Evolutionary conservation across 2,113 vertebrate species (phyloP).

Genomic region (Reinhardtius hippoglossoides): DNA sequence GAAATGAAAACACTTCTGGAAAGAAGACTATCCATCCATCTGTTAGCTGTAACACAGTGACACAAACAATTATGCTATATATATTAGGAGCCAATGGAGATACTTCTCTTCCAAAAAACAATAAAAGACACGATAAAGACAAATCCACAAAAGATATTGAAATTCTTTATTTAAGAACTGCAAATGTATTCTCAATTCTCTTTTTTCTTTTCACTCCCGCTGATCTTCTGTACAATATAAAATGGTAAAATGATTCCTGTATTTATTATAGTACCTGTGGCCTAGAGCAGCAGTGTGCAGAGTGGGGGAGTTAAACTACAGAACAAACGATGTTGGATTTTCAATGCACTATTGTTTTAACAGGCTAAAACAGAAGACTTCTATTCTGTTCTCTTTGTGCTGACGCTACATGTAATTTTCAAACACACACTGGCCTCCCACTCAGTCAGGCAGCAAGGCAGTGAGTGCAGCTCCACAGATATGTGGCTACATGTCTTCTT

Average conservation of each 20-base stretch:
- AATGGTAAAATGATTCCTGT: background rate
- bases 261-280: background rate
- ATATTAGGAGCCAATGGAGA: no score
- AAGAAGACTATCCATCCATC: no score
- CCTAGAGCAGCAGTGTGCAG: background rate
- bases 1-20: no score
- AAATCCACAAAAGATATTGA: no score
- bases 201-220: background rate
- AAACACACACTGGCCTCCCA: background rate
- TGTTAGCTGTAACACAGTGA: no score
- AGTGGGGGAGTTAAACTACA: background rate
- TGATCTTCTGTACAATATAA: background rate
- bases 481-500: slow-evolving; percentile 8
- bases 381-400: background rate
- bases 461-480: background rate
- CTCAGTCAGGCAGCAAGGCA: background rate
- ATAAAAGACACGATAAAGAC: no score
- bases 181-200: no score
- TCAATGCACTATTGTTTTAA: background rate
- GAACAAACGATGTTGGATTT: background rate
- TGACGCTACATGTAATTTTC: background rate
- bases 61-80: no score
- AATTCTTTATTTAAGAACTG: no score
- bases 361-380: background rate
- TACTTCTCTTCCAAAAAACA: no score